Base-by-base conservation (phyloP, 2,797 vertebrate species). In the Diceros bicornis region DNA sequence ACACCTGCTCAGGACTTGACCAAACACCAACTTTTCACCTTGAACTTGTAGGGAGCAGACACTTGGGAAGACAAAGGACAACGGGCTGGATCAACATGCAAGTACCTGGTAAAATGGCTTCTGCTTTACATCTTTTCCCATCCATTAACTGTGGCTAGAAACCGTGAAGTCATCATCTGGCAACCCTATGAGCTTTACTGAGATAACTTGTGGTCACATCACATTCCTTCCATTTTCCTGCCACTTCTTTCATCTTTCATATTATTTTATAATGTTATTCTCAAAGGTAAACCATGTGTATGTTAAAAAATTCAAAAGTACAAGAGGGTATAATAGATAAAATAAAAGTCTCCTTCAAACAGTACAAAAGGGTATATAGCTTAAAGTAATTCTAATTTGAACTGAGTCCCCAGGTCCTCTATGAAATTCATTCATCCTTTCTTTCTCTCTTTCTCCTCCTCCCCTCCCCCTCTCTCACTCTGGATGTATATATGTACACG, bases 201-300 rank as follows among this genome's bases (percentile, higher is more conserved):
- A 62, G 78, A 86, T 91, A 23, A 66, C 66, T 96, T 94, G 95
- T 91, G 71, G 90, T 95, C 81, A 61, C 25, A 96, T 95, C 93
- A 90, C n/a, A 96, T 74, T 32, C 29, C 68, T 94, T 82, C 18
- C 10, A 14, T 91, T 41, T 87, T 75, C 41, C 27, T 34, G 66
- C 32, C 0, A 4, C 23, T 34, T 68, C 25, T 92, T 77, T 29
- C 20, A 55, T 90, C 61, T 91, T 97, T 89, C 68, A 57, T 74
- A 69, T 77, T 69, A 68, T 93, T 82, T 83, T 82, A 41, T 41
- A 41, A 41, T 90, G 37, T 69, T 82, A 75, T 52, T 96, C 32
- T 95, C 32, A 61, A 83, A 78, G 91, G 52, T 64, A 84, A 96
- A 71, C 25, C 10, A 62, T n/a, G 7, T 61, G 6, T 44, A 89